These are phyloP conservation scores for Melinopterus prodromus DNA, from an alignment of 2,888 invertebrate genomes.

Conservation along the genomic window DNA sequence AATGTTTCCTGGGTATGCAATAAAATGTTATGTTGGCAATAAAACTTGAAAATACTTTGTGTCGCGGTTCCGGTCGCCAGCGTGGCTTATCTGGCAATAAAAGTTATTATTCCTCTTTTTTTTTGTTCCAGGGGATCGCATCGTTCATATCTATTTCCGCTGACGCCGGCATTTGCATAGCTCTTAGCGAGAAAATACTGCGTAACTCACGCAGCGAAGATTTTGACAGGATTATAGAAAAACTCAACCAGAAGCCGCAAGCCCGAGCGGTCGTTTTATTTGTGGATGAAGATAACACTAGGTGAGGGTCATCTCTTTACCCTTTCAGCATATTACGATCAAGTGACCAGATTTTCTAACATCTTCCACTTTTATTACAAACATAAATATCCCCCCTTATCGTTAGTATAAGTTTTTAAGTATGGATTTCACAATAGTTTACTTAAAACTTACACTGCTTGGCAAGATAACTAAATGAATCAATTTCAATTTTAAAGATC, in stretches of 20 bases:
- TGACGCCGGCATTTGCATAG: conserved; percentile 64
- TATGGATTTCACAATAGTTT: too few relatives aligned
- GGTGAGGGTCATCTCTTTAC: conserved; percentile 53
- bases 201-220: conserved; percentile 66
- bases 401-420: too few relatives aligned
- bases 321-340: not conserved
- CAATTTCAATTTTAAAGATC: too few relatives aligned
- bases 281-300: conserved; percentile 75
- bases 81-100: conserved; percentile 19
- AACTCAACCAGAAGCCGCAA: conserved; percentile 65
- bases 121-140: conserved; percentile 64
- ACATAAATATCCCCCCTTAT: too few relatives aligned
- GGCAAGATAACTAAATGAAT: too few relatives aligned
- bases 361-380: not conserved
- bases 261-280: conserved; percentile 75
- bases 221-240: conserved; percentile 68
- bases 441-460: too few relatives aligned
- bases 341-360: not conserved
- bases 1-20: not conserved
- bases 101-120: conserved; percentile 21
- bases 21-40: not conserved
- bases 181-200: conserved; percentile 66
- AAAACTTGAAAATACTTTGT: conserved; percentile 4
- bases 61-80: conserved; percentile 9
- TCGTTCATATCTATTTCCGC: conserved; percentile 65